These are phyloP conservation scores for Delphinapterus leucas DNA, from an alignment of 2,113 vertebrate genomes.

Conservation along the genomic window DNA sequence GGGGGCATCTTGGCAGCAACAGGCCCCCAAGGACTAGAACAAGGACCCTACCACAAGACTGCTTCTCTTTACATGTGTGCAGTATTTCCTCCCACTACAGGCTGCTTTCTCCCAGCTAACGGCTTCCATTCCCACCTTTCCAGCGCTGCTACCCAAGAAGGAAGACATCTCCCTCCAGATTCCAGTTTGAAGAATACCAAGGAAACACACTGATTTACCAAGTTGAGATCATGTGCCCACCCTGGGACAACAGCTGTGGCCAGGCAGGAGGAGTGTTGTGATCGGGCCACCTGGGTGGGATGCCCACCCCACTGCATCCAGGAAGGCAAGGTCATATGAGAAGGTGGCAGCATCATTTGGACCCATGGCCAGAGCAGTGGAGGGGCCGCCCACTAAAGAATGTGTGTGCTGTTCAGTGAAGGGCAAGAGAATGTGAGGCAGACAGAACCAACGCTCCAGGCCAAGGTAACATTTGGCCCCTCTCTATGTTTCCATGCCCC, in stretches of 20 bases:
- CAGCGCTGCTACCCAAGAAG: background rate
- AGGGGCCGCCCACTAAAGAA: background rate
- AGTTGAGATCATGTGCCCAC: background rate
- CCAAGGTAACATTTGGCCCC: background rate
- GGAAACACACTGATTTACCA: background rate
- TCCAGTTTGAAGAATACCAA: background rate
- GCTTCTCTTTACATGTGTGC: background rate
- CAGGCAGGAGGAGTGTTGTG: background rate
- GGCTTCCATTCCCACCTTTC: background rate
- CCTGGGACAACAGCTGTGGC: background rate
- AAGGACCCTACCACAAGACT: accelerated
- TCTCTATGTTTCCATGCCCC: background rate
- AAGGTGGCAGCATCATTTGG: background rate
- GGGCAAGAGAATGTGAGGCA: background rate
- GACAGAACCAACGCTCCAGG: background rate
- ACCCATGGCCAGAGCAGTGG: background rate
- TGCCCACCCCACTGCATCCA: too few relatives aligned
- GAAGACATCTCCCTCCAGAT: background rate
- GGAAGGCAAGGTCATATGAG: background rate
- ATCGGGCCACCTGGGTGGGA: background rate
- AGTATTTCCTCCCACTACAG: background rate
- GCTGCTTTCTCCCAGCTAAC: background rate
- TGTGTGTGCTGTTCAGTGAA: background rate
- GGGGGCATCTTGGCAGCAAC: background rate
- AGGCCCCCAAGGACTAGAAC: background rate